These are phyloP conservation scores for Paelopatides confundens DNA, from an alignment of 53 echinoderm and acorn worm genomes.

Conservation along the genomic window DNA sequence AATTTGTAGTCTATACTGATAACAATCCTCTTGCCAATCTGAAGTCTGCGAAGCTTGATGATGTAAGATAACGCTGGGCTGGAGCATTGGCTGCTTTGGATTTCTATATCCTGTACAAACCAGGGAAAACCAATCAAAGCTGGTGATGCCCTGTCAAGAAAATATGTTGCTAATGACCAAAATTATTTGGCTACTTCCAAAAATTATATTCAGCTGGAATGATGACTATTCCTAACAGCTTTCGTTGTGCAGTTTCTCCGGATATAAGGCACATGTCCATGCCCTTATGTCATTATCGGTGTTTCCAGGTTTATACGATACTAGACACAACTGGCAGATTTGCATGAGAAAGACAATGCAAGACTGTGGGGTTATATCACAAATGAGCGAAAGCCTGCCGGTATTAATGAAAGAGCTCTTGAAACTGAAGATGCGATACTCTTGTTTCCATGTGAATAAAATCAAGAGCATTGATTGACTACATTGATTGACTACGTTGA, in stretches of 20 bases:
- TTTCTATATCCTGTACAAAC: slow-evolving; percentile 50
- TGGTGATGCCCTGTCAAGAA: slow-evolving; percentile 50
- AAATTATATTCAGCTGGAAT: neutral
- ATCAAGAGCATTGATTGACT: slow-evolving; percentile 18
- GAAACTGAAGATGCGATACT: slow-evolving; percentile 12
- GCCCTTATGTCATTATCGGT: neutral
- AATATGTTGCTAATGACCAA: neutral
- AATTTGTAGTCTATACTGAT: slow-evolving; percentile 51
- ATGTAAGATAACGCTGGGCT: slow-evolving; percentile 43
- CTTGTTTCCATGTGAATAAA: slow-evolving; percentile 1
- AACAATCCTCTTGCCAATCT: slow-evolving; percentile 61
- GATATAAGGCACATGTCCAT: too few species aligned
- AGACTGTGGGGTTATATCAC: neutral
- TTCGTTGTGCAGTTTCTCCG: neutral
- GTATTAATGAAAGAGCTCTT: neutral
- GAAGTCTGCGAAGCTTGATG: slow-evolving; percentile 54
- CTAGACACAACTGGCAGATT: slow-evolving; percentile 27
- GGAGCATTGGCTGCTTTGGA: slow-evolving; percentile 43
- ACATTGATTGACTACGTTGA: slow-evolving; percentile 8
- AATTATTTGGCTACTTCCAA: neutral
- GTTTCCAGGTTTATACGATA: neutral
- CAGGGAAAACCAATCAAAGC: slow-evolving; percentile 42
- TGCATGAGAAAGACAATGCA: slow-evolving; percentile 7
- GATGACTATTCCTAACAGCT: neutral
- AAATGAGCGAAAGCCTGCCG: neutral